Base-by-base conservation (phyloP, 37 sponge, comb jelly and placozoan species). In the Aplysina aerophoba region DNA sequence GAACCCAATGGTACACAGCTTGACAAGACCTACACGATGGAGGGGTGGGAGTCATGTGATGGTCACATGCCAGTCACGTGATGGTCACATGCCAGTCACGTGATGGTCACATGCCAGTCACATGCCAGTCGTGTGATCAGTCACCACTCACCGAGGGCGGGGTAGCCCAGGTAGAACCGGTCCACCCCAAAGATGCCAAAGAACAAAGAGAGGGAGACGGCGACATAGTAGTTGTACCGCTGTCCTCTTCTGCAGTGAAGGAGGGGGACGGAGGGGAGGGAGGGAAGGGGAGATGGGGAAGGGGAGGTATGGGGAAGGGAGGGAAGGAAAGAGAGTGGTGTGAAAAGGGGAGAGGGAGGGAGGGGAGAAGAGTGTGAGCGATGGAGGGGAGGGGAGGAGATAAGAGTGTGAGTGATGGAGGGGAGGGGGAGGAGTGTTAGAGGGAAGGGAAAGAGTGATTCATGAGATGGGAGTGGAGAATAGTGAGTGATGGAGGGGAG, bases 81-180 rank as follows among this genome's bases (percentile, higher is more conserved):
- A 65, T 65, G 22, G 13, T n/a, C n/a, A n/a, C n/a, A n/a, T n/a
- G 59, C 17, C 59, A 20, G 59, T 57, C 66, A 69, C 33, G 34
- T 30, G 34, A 27, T 27, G 34, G 71, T 69, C 27, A 30, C 33
- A 69, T 8, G 30, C 30, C 4, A 6, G 34, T 69, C 71, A 69
- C 71, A 69, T 78, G 55, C 11, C 53, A 38, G 65, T 63, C 30
- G 11, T 64, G 59, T 25, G 24, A 61, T 59, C 25, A 33, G 25
- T 5, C 15, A 56, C 25, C 19, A 13, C 92, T 83, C 57, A 94
- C 96, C 97, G 59, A 96, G 89, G 36, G 97, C 97, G 54, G 94
- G 91, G 68, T 96, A 99, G 71, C 99, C 99, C 1, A 99, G 95
- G 65, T 99, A 99, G 84, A 99, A 97, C 31, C 99, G 71, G 61